A percentile compares a stretch with the other conserved stretches of the same genome.
Conservation (phyloP, 2,888 invertebrate genomes). For the Philereme vetulata region DNA sequence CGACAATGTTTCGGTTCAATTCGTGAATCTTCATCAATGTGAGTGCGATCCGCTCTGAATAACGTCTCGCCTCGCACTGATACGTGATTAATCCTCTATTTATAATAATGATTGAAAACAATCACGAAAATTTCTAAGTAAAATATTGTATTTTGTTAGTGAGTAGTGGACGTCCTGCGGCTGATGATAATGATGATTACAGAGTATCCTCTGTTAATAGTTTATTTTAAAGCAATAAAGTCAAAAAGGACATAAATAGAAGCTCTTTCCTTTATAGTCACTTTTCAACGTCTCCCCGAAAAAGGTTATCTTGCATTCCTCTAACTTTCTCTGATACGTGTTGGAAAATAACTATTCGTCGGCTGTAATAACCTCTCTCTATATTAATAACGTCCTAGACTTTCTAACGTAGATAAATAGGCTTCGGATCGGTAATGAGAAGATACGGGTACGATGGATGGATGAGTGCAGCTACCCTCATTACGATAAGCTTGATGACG, state of each 20-base stretch:
- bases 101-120: too few species aligned
- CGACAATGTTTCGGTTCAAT: too few species aligned
- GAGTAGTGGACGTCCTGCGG: too few species aligned
- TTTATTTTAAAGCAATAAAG: constrained; percentile 20
- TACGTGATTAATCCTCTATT: too few species aligned
- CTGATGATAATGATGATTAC: too few species aligned
- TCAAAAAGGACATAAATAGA: constrained; percentile 33
- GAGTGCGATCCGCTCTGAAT: too few species aligned
- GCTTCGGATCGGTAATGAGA: constrained; percentile 60
- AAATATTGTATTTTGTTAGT: too few species aligned
- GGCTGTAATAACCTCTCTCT: constrained; percentile 75
- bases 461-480: constrained; percentile 58
- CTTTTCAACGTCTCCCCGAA: constrained; percentile 25
- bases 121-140: too few species aligned
- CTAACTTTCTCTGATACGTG: constrained; percentile 76
- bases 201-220: too few species aligned
- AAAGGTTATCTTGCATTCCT: constrained; percentile 58
- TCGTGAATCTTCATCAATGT: too few species aligned
- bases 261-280: constrained; percentile 28
- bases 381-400: constrained; percentile 79
- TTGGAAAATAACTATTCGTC: constrained; percentile 64
- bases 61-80: too few species aligned
- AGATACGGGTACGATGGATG: constrained; percentile 56
- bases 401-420: constrained; percentile 69
- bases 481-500: constrained; percentile 40